Conservation (phyloP, 1,140 invertebrate genomes). For the Panagrolaimus sp. region DNA sequence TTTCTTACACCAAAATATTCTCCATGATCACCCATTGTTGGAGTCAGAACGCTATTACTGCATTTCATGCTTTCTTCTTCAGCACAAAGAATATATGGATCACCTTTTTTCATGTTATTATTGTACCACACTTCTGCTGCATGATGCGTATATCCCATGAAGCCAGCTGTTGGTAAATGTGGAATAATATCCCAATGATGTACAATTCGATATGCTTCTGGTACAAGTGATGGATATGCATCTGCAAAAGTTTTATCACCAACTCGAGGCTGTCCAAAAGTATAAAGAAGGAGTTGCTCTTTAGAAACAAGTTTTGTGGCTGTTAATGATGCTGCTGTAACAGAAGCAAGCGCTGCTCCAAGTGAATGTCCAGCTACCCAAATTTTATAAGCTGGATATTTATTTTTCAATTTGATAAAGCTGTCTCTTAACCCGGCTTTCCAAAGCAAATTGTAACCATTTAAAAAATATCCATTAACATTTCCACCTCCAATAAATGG, state of each 20-base stretch:
- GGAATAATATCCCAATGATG: slow-evolving; percentile 39
- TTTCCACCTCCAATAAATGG: slow-evolving; percentile 33
- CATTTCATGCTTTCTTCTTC: too few species aligned
- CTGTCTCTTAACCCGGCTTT: slow-evolving; percentile 32
- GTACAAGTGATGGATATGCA: slow-evolving; percentile 25
- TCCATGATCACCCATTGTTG: too few species aligned
- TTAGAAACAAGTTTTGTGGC: too few species aligned
- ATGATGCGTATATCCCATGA: slow-evolving; percentile 40
- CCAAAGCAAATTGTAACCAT: slow-evolving; percentile 36
- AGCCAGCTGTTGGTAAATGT: slow-evolving; percentile 37
- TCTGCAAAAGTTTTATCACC: slow-evolving; percentile 37
- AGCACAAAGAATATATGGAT: too few species aligned
- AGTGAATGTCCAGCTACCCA: slow-evolving; percentile 37
- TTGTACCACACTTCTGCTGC: slow-evolving; percentile 43
- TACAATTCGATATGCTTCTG: slow-evolving; percentile 31
- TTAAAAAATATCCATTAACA: slow-evolving; percentile 39
- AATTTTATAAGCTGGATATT: slow-evolving; percentile 38
- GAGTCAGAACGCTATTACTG: too few species aligned
- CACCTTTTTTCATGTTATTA: slow-evolving; percentile 27
- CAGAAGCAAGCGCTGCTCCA: background rate
- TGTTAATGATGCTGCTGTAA: too few species aligned
- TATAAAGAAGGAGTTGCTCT: slow-evolving; percentile 20
- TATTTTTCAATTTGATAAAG: slow-evolving; percentile 24
- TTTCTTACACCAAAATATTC: too few species aligned
- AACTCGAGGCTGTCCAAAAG: slow-evolving; percentile 46